phyloP scores from a whole-genome alignment of 2,797 vertebrate genomes.

The Yasuhikotakia modesta region DNA sequence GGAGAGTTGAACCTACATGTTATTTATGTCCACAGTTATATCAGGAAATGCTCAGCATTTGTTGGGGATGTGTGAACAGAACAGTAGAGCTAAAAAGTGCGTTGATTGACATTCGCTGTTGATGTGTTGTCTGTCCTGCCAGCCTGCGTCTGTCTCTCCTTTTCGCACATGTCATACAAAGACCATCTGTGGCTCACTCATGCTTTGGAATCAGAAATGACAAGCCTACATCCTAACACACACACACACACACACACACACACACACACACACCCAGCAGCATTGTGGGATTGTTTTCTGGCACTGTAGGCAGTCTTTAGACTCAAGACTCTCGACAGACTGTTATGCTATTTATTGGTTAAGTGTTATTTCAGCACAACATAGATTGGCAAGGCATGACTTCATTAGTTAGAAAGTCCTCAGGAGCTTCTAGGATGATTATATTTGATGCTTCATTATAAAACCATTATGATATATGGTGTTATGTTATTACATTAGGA shows the following conservation, averaged over 20 bases:
- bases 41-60: neutral
- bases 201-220: slow-evolving; percentile 42
- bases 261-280: slow-evolving; percentile 27
- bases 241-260: too few relatives aligned
- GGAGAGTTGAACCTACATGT: neutral
- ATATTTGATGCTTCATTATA: too few relatives aligned
- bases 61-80: neutral
- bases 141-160: slow-evolving; percentile 15
- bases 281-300: neutral
- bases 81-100: neutral
- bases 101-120: slow-evolving; percentile 26
- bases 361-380: slow-evolving; percentile 13
- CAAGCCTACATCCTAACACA: slow-evolving; percentile 34
- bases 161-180: slow-evolving; percentile 25
- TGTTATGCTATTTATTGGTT: slow-evolving; percentile 22
- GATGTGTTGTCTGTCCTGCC: slow-evolving; percentile 3
- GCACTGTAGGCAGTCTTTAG: neutral
- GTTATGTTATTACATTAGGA: neutral
- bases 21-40: neutral
- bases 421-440: neutral
- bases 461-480: too few relatives aligned
- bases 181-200: slow-evolving; percentile 48
- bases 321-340: slow-evolving; percentile 13
- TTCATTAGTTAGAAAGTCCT: neutral
- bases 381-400: neutral